A percentile compares a stretch with the other conserved stretches of the same genome.
phyloP scores from a whole-genome alignment of 2,113 vertebrate genomes.

The Cynopterus brachyotis region DNA sequence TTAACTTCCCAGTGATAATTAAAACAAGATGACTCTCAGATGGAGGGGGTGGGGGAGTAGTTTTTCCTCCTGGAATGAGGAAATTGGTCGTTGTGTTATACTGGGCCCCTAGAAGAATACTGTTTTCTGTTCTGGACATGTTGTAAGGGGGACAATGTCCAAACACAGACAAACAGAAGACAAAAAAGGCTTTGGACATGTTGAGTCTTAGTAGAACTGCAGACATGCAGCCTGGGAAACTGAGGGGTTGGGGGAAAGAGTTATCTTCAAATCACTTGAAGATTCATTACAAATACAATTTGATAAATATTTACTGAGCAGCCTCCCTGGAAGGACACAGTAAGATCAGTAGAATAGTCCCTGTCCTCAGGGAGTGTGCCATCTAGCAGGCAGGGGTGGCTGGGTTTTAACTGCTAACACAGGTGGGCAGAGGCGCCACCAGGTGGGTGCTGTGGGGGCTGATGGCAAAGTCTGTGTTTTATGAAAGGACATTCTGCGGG shows the following conservation, averaged over 20 bases:
- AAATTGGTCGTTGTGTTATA: background rate
- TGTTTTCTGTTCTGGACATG: background rate
- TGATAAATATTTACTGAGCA: background rate
- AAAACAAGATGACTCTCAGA: background rate
- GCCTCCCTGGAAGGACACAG: background rate
- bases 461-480: background rate
- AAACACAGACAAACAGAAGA: background rate
- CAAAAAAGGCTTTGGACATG: background rate
- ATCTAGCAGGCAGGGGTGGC: too few species aligned
- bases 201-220: background rate
- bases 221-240: background rate
- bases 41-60: accelerated
- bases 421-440: too few species aligned
- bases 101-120: background rate
- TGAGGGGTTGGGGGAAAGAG: background rate
- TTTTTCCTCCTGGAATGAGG: background rate
- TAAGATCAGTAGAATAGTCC: background rate
- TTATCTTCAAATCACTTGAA: background rate
- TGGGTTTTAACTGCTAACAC: too few species aligned
- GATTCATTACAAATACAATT: background rate
- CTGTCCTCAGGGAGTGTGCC: background rate
- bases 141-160: background rate
- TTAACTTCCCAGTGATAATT: background rate
- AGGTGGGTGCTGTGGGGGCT: too few species aligned
- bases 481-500: background rate